A percentile compares a stretch with the other conserved stretches of the same genome.
phyloP scores from a whole-genome alignment of 2,113 vertebrate species.

The Stigmatopora argus region DNA sequence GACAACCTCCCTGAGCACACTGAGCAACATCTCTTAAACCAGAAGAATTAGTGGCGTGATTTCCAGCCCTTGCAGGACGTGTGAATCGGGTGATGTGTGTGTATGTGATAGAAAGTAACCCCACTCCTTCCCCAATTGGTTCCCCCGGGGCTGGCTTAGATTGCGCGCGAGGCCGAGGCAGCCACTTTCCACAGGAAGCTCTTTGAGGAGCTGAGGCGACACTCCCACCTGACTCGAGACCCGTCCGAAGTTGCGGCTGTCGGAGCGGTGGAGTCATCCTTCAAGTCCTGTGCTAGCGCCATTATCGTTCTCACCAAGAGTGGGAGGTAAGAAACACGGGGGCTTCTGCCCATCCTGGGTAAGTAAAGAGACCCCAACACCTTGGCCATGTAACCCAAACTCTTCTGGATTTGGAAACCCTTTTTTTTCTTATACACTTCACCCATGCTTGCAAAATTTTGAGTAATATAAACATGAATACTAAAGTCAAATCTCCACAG shows the following conservation, averaged over 20 bases:
- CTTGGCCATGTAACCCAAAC: no score
- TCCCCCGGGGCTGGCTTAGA: conserved; percentile 67
- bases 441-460: no score
- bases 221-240: conserved; percentile 84
- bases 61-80: conserved; percentile 32
- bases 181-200: conserved; percentile 95
- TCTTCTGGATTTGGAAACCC: no score
- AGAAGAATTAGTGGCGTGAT: conserved; percentile 22
- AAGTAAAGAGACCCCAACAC: conserved; percentile 15
- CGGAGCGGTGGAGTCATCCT: conserved; percentile 92
- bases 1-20: no score
- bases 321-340: conserved; percentile 83
- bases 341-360: conserved; percentile 23
- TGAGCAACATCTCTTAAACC: conserved; percentile 1
- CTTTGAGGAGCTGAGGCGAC: conserved; percentile 92
- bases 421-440: no score
- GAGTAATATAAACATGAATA: no score
- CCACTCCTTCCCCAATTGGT: conserved; percentile 33
- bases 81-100: conserved; percentile 26
- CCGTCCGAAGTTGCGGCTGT: conserved; percentile 89
- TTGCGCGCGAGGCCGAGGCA: conserved; percentile 97
- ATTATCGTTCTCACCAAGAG: conserved; percentile 95
- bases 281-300: conserved; percentile 95
- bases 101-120: conserved; percentile 52
- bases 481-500: no score